Percentiles rank a stretch among this genome's conserved stretches.
phyloP scores from a whole-genome alignment of 1,140 invertebrate species.

The Aphidius ervi region DNA sequence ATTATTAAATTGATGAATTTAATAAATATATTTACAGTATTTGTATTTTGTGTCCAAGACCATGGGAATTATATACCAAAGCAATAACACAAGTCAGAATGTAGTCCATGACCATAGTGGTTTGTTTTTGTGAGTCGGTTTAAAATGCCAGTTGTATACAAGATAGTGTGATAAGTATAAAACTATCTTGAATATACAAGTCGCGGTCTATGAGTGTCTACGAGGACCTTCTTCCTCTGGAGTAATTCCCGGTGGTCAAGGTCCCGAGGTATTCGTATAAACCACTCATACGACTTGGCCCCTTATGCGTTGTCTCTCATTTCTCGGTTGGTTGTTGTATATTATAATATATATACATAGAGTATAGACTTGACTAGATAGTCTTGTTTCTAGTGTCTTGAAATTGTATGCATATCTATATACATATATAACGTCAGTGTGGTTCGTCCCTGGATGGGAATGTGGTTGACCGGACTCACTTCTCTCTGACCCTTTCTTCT shows the following conservation, averaged over 20 bases:
- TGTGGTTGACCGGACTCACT: constrained; percentile 35
- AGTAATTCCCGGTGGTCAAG: constrained; percentile 49
- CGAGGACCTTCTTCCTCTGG: constrained; percentile 22
- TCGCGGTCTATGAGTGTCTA: constrained; percentile 8
- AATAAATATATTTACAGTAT: too few species aligned
- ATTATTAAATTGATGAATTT: too few species aligned
- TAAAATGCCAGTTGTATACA: too few species aligned
- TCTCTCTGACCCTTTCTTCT: constrained; percentile 25
- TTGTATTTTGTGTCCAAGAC: constrained; percentile 22
- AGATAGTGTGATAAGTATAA: too few species aligned
- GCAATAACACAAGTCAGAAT: constrained; percentile 50
- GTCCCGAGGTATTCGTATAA: constrained; percentile 39
- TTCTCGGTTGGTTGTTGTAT: neutral
- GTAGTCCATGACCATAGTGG: constrained; percentile 20
- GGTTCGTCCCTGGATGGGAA: constrained; percentile 42
- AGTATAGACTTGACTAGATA: constrained; percentile 24
- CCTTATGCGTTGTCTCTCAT: constrained; percentile 7
- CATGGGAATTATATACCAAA: constrained; percentile 35
- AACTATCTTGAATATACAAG: neutral
- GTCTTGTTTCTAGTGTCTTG: constrained; percentile 28
- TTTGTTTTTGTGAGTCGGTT: neutral
- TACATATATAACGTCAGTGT: constrained; percentile 26
- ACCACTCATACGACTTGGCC: constrained; percentile 32
- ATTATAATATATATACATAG: neutral
- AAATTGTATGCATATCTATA: neutral